Evolutionary conservation across 2,797 vertebrate genomes (phyloP), one percentile per base, ranked within the genome.

Genomic region (Acestrorhynchus altus): DNA sequence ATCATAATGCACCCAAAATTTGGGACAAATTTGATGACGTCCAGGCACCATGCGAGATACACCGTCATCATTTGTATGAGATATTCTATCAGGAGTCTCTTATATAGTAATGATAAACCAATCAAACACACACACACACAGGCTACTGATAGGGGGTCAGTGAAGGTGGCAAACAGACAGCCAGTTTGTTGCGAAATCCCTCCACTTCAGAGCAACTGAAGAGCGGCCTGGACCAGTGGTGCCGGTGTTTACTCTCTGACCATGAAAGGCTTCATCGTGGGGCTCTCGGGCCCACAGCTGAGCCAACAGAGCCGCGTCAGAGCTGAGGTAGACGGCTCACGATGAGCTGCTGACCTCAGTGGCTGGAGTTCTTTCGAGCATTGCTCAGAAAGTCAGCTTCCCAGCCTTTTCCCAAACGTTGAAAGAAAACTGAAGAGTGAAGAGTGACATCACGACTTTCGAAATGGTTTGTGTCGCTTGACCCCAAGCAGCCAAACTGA

Each of bases 211-310:
- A 35, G 16, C 16, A 51, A 68, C 26, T 10, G 15, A n/a, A 16
- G 18, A 26, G 26, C 26, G 24, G 15, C 56, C 63, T 15, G 67
- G 71, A 24, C 20, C 42, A 54, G 57, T 57, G 54, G 64, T 61
- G 44, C 75, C 74, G 81, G 71, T 82, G 74, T 82, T 57, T 72
- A 66, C 73, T 77, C 68, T 74, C 65, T 70, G 28, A 28, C 24
- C 64, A 54, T 22, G 42, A 66, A 44, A 65, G 59, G 57, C 63
- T 79, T 60, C 77, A 81, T 75, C 82, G 75, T 49, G 54, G 65
- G 16, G 72, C 54, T 79, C 56, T 54, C 40, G 64, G 72, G 31
- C 49, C 73, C 44, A 74, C 77, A 84, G 83, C 80, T 84, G 83
- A 77, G 73, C 74, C 77, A 81, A 84, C 72, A 84, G 57, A 24